Base-by-base conservation (phyloP, 2,797 vertebrate species). In the Chlorospingus flavigularis region DNA sequence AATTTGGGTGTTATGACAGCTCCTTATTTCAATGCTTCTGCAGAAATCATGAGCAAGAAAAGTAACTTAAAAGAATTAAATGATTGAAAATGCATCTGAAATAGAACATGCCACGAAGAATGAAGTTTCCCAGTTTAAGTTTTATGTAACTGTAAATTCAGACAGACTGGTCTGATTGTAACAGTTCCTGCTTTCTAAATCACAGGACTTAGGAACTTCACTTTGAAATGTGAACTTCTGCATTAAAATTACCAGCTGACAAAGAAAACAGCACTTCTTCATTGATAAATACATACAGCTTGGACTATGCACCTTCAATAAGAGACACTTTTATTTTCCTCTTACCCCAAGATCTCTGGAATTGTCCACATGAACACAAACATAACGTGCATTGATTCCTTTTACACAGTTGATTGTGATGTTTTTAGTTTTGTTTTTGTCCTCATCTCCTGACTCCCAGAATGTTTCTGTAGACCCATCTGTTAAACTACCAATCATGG, bases 361-460 rank as follows among this genome's bases (percentile, higher is more conserved):
- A 97, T 99, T 99, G 98, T 99, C 99, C 68, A 99, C 99, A 33
- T 99, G 99, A 73, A 99, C 98, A 62, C 99, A 99, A 20, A 99
- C 99, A 7, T 99, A 99, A 77, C 98, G 98, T 31, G 99, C 98
- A 45, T 99, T 99, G 86, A 99, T 99, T 97, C 99, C 99, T 97
- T 99, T 99, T 31, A 99, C 98, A 86, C 99, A 99, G 97, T 99
- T 99, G 92, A 99, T 99, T n/a, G 99, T 99, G 94, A 99, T 99
- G 96, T 98, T 99, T 97, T 99, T 99, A 40, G 99, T 99, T 98
- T 99, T 99, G 98, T 99, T 99, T 97, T 99, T 99, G 97, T 99
- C 99, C 96, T 99, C 99, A 90, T 99, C 99, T 94, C 99, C 99
- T 50, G 99, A 99, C 86, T 99, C 99, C 99, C 99, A 99, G 97